Evolutionary conservation across 1,140 invertebrate species (phyloP), one percentile per base, ranked within the genome.

Genomic region (Temnothorax nylanderi): DNA sequence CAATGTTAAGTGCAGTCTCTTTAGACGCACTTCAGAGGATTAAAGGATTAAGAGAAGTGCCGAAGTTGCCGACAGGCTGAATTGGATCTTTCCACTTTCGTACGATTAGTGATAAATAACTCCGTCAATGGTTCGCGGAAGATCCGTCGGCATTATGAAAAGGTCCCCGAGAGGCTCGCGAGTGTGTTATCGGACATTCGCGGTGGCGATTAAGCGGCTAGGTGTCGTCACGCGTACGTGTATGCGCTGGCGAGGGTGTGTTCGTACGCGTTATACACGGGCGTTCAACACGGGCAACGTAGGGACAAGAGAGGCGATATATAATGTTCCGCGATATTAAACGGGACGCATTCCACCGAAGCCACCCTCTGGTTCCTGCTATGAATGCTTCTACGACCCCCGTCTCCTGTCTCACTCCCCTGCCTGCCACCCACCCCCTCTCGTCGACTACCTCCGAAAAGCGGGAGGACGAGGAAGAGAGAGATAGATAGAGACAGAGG

Each of bases 271-370:
- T 91, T 88, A 90, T 90, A 86, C 71, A 26, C 26, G 26, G 87
- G 81, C 78, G 86, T 67, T 75, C 80, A 65, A 85, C 49, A 54
- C 80, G 81, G 88, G 88, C 89, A 91, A 90, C 89, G 88, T 92
- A 93, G 93, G 93, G 92, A 93, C 92, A 93, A 93, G 93, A 93
- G 91, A 93, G 92, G 92, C 95, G 94, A 95, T 95, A 95, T 95
- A 95, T 95, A 95, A 95, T 95, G 94, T 95, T 95, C 94, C 93
- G 93, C 94, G 94, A 95, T 95, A 95, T 95, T 95, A 95, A 95
- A 95, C 94, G 94, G 94, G 93, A 93, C 94, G 94, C 94, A 95
- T 95, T 95, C 95, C 95, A 95, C 92, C 90, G 91, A 92, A 94
- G 93, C 94, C 93, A 93, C 93, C 93, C 94, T 94, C 92, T 92